Base-by-base conservation (phyloP, 2,888 invertebrate genomes). In the Cheilosia soror region DNA sequence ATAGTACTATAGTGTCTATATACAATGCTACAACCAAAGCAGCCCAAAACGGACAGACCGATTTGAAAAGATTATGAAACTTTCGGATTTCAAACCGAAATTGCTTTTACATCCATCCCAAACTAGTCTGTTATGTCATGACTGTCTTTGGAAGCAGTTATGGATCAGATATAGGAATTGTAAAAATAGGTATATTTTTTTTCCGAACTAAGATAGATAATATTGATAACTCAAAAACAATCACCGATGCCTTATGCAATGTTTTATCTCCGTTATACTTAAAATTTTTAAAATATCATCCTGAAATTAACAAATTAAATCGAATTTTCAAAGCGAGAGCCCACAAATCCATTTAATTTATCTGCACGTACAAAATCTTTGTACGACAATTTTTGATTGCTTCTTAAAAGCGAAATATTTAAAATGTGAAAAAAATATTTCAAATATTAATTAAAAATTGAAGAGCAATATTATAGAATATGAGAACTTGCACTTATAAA, bases 21-120 rank as follows among this genome's bases (percentile, higher is more conserved):
- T n/a, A n/a, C n/a, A n/a, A n/a, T n/a, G n/a, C n/a, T n/a, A n/a
- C n/a, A n/a, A n/a, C 2, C 60, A 60, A 60, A 40, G 60, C 27
- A 71, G 71, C 31, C 47, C 57, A 47, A 71, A 60, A 13, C 15
- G 58, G 33, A 20, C 25, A 5, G n/a, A 13, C 4, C 33, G 33
- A n/a, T 58, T 60, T 31, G 4, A 71, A 27, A 55, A 71, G 20
- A 58, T 60, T 49, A 31, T 57, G 20, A 20, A 29, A 20, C 20
- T 42, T 25, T 49, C 49, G n/a, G 42, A 40, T 15, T 4, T 29
- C 9, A 71, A 49, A 13, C 53, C 27, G n/a, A 47, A 58, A 20
- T 47, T 0, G 4, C 33, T 71, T 29, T 20, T 60, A 37, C 20
- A 20, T 20, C 20, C 20, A 20, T 20, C 20, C 20, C 1, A 20